These are phyloP conservation scores for Phania funesta DNA, from an alignment of 2,888 invertebrate genomes.

Conservation along the genomic window DNA sequence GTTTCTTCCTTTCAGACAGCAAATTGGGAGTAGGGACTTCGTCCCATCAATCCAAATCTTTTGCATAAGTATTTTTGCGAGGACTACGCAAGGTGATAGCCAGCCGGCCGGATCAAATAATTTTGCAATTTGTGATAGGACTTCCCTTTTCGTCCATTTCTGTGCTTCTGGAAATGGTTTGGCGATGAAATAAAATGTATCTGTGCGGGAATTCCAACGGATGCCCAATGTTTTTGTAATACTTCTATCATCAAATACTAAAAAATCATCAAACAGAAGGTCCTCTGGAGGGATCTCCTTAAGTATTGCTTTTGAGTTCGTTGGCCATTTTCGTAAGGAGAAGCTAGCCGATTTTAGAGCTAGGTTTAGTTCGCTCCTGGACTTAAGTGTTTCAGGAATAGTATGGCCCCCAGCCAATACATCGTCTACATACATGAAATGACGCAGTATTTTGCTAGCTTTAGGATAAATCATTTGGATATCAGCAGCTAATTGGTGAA, in stretches of 20 bases:
- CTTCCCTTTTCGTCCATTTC: background rate
- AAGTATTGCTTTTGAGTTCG: background rate
- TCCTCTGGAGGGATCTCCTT: background rate
- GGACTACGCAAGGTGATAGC: background rate
- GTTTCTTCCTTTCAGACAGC: background rate
- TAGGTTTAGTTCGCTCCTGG: background rate
- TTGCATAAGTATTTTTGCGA: constrained; percentile 9
- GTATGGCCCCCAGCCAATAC: background rate
- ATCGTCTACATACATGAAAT: constrained; percentile 3
- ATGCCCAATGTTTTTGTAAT: background rate
- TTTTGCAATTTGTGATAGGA: background rate
- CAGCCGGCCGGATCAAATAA: constrained; percentile 12
- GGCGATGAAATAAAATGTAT: background rate
- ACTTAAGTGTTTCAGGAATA: background rate
- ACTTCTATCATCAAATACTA: background rate
- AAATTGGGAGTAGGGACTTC: background rate
- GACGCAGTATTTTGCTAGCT: background rate
- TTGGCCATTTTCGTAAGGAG: background rate
- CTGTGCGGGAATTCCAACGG: background rate
- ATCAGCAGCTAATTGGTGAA: background rate
- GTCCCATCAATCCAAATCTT: background rate
- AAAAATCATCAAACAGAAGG: background rate
- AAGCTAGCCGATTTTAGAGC: background rate
- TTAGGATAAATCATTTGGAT: background rate
- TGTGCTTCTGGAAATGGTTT: background rate